phyloP scores from a whole-genome alignment of 2,797 vertebrate species.

The Australoheros facetus region DNA sequence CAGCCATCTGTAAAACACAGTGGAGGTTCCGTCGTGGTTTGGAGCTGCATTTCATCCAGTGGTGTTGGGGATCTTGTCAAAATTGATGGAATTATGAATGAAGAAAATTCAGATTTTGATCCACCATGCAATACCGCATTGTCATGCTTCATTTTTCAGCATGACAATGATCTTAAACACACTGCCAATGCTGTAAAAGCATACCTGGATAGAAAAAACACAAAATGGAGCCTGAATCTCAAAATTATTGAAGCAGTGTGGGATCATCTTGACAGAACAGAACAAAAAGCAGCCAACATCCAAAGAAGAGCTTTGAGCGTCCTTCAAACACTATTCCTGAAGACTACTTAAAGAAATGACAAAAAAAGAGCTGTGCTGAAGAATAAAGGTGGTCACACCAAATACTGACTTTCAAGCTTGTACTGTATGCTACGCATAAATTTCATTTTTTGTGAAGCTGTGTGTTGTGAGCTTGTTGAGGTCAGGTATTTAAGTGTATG shows the following conservation, averaged over 20 bases:
- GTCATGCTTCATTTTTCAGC: not conserved
- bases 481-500: constrained; percentile 47
- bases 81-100: not conserved
- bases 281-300: not conserved
- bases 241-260: not conserved
- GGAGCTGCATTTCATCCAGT: not conserved
- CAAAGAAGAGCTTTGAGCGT: not conserved
- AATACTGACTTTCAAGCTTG: not conserved
- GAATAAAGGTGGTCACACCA: not conserved
- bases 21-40: not conserved
- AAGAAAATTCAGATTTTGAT: not conserved
- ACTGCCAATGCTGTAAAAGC: not conserved
- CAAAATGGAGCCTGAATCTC: not conserved
- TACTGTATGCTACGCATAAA: not conserved
- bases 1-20: too few species aligned
- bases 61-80: not conserved
- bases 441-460: constrained; percentile 6
- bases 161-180: not conserved
- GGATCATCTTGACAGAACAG: not conserved
- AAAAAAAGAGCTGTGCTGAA: not conserved
- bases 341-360: not conserved
- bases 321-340: not conserved
- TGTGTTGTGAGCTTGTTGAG: constrained; percentile 32
- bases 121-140: not conserved
- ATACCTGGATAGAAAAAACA: not conserved